These are phyloP conservation scores for Pomatorhinus ruficollis DNA, from an alignment of 2,113 vertebrate species.

Conservation along the genomic window DNA sequence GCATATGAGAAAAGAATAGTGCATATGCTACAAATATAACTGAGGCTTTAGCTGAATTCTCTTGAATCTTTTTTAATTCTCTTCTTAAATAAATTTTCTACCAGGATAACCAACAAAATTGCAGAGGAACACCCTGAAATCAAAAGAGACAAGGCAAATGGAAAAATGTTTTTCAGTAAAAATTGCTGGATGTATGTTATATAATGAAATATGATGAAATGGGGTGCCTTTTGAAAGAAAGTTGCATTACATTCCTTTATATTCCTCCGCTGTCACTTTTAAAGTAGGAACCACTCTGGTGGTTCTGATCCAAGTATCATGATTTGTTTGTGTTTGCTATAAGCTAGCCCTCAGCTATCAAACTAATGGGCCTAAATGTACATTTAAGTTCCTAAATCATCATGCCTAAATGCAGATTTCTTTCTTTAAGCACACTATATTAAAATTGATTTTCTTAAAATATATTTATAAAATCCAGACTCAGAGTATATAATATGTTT, in stretches of 20 bases:
- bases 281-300: not conserved
- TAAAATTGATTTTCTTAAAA: not conserved
- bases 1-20: not conserved
- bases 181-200: not conserved
- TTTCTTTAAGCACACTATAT: not conserved
- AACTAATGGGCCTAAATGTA: not conserved
- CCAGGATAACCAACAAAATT: not conserved
- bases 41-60: not conserved
- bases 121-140: not conserved
- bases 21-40: not conserved
- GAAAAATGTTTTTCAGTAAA: constrained; percentile 6
- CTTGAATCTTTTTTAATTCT: not conserved
- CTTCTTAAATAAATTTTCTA: constrained; percentile 1
- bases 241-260: not conserved
- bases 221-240: not conserved
- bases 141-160: constrained; percentile 15
- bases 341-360: not conserved
- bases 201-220: constrained; percentile 33
- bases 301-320: constrained; percentile 7
- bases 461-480: not conserved
- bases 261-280: not conserved
- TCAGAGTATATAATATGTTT: not conserved
- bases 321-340: constrained; percentile 11
- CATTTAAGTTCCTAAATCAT: not conserved
- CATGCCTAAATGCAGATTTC: not conserved